Conservation (phyloP, 2,888 invertebrate genomes). For the Lasioglossum malachurum region DNA sequence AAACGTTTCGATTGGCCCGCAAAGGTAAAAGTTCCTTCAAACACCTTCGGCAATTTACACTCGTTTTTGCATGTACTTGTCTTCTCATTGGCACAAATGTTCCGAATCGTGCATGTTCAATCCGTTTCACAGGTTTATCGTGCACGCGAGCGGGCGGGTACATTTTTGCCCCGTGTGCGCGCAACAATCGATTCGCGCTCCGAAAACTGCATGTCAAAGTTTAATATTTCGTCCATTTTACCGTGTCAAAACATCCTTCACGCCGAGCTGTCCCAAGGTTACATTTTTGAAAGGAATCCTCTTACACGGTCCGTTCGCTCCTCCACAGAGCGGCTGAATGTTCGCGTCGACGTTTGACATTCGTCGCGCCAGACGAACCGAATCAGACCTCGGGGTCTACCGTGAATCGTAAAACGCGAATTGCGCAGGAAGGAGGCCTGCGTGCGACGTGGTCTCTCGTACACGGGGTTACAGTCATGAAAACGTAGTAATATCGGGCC, state of each 20-base stretch:
- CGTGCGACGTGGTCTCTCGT: conserved; percentile 29
- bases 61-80: not conserved
- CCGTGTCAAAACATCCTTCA: conserved; percentile 48
- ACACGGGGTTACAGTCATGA: conserved; percentile 27
- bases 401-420: conserved; percentile 56
- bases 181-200: conserved; percentile 1
- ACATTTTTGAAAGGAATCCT: conserved; percentile 60
- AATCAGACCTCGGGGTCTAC: conserved; percentile 55
- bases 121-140: not conserved
- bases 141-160: not conserved
- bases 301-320: conserved; percentile 54
- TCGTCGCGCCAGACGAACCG: conserved; percentile 67
- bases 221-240: conserved; percentile 40
- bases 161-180: not conserved
- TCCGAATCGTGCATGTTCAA: not conserved
- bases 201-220: conserved; percentile 21
- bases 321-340: conserved; percentile 46
- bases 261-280: conserved; percentile 57
- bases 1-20: no score
- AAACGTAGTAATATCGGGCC: conserved; percentile 30
- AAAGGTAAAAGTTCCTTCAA: no score
- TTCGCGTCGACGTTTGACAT: conserved; percentile 64
- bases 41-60: no score
- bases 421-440: conserved; percentile 40
- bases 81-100: not conserved